Evolutionary conservation across 2,797 vertebrate species (phyloP), one percentile per base, ranked within the genome.

Genomic region (Gymnoscopelus braueri): DNA sequence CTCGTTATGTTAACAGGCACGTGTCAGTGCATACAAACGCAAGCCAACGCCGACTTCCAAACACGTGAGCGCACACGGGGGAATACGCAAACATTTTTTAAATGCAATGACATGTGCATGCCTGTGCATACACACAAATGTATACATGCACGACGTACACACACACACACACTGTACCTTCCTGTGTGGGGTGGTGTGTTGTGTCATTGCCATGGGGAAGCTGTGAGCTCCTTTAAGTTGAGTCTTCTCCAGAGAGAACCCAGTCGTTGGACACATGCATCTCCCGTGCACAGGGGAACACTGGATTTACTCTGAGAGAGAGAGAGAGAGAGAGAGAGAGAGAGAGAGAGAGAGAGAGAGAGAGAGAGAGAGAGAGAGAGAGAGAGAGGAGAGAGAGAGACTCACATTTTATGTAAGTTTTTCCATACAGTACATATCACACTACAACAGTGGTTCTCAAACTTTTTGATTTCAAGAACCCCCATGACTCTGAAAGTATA

Each of bases 131-230:
- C 50, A 51, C 50, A n/a, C 14, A 19, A 10, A 29, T 32, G 15
- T 10, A 63, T 12, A 26, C 19, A 63, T 13, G 3, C 5, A 47
- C n/a, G n/a, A 55, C 35, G 69, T 6, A 57, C 35, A 69, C 72
- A 52, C 19, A 48, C 58, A 60, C 9, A 62, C 24, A 11, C 19
- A 29, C 67, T 62, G 63, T 90, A 94, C 97, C 97, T 97, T 97
- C 72, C 95, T 95, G 71, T 93, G 94, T 3, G 94, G 96, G 77
- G 96, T 95, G 0, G 87, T 90, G 48, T 92, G 93, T 72, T 98
- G 95, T 11, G 94, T 94, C 92, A 99, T 95, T 65, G 95, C 95
- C 47, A 93, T 87, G 81, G 95, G 94, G 63, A 99, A 98, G 85
- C 95, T 96, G 86, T 95, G 95, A 0, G 80, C 85, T 65, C 94